These are phyloP conservation scores for Hassar affinis DNA, from an alignment of 2,113 vertebrate species.

Conservation along the genomic window DNA sequence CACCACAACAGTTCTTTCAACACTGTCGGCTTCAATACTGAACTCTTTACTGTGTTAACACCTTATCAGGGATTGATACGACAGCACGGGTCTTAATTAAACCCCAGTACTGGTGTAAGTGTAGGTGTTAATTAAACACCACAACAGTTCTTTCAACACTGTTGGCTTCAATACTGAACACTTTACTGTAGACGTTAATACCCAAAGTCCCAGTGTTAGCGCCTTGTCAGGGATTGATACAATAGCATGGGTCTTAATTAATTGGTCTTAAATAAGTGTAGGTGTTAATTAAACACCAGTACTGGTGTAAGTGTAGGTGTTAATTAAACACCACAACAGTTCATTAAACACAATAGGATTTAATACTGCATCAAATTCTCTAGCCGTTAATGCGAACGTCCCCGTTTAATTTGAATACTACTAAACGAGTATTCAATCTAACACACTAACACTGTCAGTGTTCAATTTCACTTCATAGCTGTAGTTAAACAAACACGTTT, in stretches of 20 bases:
- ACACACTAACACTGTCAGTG: not conserved
- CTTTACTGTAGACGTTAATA: not conserved
- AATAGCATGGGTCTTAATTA: too few relatives aligned
- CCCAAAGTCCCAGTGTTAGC: not conserved
- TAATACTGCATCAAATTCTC: not conserved
- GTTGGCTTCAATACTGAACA: too few relatives aligned
- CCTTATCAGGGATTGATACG: too few relatives aligned
- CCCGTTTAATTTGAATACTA: not conserved
- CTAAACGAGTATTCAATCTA: not conserved
- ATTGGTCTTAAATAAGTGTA: too few relatives aligned
- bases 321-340: not conserved
- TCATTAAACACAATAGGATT: not conserved
- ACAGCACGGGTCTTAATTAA: too few relatives aligned
- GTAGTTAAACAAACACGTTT: not conserved
- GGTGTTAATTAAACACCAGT: too few relatives aligned
- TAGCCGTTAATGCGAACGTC: not conserved
- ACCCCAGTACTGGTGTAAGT: too few relatives aligned
- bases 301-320: not conserved
- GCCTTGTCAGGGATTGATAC: too few relatives aligned
- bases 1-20: too few relatives aligned
- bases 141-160: not conserved
- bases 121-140: not conserved
- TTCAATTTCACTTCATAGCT: not conserved
- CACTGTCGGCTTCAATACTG: too few relatives aligned
- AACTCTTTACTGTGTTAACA: too few relatives aligned